These are phyloP conservation scores for Cynopterus sphinx DNA, from an alignment of 2,797 vertebrate species.

Conservation along the genomic window DNA sequence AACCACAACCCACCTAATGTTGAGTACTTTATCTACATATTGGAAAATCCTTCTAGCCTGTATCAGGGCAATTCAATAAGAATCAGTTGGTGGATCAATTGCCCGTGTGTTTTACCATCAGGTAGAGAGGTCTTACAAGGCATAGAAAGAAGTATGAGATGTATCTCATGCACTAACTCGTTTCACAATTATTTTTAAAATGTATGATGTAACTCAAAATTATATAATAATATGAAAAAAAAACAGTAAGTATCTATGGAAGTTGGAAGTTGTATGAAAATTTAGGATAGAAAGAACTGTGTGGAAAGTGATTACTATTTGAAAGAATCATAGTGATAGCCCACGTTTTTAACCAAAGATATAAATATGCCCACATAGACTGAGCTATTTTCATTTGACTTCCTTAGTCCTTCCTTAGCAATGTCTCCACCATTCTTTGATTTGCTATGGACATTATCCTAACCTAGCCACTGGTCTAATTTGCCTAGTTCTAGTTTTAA, in stretches of 20 bases:
- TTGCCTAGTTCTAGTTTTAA: not conserved
- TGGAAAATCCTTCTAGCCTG: not conserved
- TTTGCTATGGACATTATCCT: not conserved
- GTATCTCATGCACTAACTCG: not conserved
- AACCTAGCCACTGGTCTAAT: not conserved
- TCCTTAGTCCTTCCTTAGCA: not conserved
- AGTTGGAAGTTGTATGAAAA: not conserved
- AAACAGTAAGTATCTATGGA: not conserved
- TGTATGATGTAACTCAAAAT: not conserved
- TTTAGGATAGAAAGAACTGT: not conserved
- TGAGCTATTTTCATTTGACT: not conserved
- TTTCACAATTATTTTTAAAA: not conserved
- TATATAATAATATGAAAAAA: not conserved
- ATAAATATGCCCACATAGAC: not conserved
- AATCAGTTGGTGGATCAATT: not conserved
- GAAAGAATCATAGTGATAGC: not conserved
- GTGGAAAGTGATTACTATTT: not conserved
- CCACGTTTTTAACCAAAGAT: not conserved
- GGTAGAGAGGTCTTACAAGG: not conserved
- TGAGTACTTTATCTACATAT: conserved; percentile 77
- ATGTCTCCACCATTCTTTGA: not conserved
- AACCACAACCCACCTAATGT: conserved; percentile 74
- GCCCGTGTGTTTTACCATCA: not conserved
- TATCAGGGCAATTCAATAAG: not conserved
- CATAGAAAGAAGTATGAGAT: not conserved